Percentiles rank a stretch among this genome's conserved stretches.
These are phyloP conservation scores for Muscicapa striata DNA, from an alignment of 2,797 vertebrate species.

Conservation along the genomic window DNA sequence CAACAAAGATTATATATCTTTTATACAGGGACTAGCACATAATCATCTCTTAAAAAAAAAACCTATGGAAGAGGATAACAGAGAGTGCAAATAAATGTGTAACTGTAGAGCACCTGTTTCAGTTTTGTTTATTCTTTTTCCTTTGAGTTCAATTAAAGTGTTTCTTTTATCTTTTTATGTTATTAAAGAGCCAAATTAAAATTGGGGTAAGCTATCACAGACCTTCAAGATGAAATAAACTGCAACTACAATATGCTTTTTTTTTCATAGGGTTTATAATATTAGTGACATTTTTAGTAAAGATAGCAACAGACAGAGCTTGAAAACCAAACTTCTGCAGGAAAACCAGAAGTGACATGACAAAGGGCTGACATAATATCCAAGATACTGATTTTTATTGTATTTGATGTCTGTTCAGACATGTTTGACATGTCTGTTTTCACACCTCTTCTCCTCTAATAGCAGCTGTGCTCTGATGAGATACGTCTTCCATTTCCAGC, in stretches of 20 bases:
- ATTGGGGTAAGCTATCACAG: not conserved
- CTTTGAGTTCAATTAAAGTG: not conserved
- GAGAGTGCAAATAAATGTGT: not conserved
- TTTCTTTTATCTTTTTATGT: not conserved
- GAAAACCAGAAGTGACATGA: not conserved
- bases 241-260: not conserved
- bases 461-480: not conserved
- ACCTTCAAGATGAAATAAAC: not conserved
- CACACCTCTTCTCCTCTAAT: not conserved
- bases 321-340: not conserved
- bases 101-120: not conserved
- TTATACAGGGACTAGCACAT: not conserved
- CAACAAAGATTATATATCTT: not conserved
- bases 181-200: not conserved
- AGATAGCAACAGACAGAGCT: not conserved
- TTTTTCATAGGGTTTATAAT: not conserved
- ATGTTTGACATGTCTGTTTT: not conserved
- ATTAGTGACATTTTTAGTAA: not conserved
- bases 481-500: not conserved
- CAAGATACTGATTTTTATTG: not conserved
- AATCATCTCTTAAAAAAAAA: not conserved
- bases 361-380: not conserved
- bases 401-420: not conserved
- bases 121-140: not conserved
- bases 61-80: not conserved